Evolutionary conservation across 2,797 vertebrate species (phyloP), one percentile per base, ranked within the genome.

Genomic region (Spinibarbus caldwelli): DNA sequence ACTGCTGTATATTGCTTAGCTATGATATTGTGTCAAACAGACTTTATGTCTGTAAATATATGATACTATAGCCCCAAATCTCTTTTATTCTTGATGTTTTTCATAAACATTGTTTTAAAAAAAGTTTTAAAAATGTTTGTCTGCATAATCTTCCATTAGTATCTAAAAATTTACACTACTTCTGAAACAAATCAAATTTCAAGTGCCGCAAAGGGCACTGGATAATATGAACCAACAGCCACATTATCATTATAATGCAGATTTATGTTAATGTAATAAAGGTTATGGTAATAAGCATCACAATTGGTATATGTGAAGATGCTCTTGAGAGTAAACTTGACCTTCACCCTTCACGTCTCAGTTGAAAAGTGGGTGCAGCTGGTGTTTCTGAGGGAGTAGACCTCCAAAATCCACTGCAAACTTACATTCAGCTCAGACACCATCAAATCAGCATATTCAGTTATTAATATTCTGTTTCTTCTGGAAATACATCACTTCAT

Each of bases 281-380:
- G 21, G 73, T 54, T n/a, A 54, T 54, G 31, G 19, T 6, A 54
- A 54, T 15, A n/a, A n/a, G 31, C 73, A 54, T 76, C 31, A 76
- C 73, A 76, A 36, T 14, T 76, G 31, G 11, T 31, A 54, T 36
- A 36, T 76, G 73, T 76, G 47, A 49, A 75, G 47, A 73, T 73
- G 71, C 43, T 73, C 71, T 73, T 73, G 26, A 73, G 26, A 73
- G 47, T 76, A 34, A 36, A 76, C 31, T 54, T 54, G 73, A 76
- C 73, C 73, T n/a, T 76, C 31, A 36, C 21, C 21, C 49, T 54
- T 49, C 47, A 36, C 11, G 1, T 47, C 43, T 72, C 43, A 31
- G 43, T 21, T 73, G 15, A 49, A 49, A 49, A 47, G 71, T 73
- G 71, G 9, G 26, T 54, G 73, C 73, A 54, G 47, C 29, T 75